Conservation (phyloP, 2,113 vertebrate species). For the Malurus elegans region DNA sequence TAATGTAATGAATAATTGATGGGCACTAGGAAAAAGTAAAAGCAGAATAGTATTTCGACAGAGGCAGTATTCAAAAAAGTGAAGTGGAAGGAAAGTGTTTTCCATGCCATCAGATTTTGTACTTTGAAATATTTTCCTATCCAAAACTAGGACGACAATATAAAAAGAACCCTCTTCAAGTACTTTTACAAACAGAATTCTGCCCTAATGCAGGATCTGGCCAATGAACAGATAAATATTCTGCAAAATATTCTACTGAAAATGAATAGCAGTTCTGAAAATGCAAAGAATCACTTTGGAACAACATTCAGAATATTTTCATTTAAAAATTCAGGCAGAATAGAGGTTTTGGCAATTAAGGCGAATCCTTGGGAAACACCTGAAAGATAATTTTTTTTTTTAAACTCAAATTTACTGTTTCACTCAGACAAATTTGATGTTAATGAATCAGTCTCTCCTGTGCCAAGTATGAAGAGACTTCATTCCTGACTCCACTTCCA, state of each 20-base stretch:
- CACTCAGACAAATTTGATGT: background rate
- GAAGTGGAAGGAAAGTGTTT: constrained; percentile 33
- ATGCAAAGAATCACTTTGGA: background rate
- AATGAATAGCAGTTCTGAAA: background rate
- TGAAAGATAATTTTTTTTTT: background rate
- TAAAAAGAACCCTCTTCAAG: constrained; percentile 11
- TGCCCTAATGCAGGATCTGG: background rate
- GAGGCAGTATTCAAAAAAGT: background rate
- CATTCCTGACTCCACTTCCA: background rate
- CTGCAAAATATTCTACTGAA: background rate
- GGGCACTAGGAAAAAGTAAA: constrained; percentile 20
- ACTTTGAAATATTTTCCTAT: constrained; percentile 54
- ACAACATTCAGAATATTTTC: background rate
- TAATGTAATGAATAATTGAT: constrained; percentile 58
- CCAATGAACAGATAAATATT: background rate
- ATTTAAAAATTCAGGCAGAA: background rate
- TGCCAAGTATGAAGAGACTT: background rate
- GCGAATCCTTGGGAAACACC: background rate
- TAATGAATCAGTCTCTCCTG: background rate
- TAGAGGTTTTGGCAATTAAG: background rate
- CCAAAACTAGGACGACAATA: constrained; percentile 36
- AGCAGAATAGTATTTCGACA: constrained; percentile 15
- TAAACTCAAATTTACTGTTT: background rate
- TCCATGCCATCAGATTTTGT: constrained; percentile 18
- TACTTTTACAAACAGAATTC: background rate